phyloP scores from a whole-genome alignment of 2,113 vertebrate genomes.

The Redunca redunca region DNA sequence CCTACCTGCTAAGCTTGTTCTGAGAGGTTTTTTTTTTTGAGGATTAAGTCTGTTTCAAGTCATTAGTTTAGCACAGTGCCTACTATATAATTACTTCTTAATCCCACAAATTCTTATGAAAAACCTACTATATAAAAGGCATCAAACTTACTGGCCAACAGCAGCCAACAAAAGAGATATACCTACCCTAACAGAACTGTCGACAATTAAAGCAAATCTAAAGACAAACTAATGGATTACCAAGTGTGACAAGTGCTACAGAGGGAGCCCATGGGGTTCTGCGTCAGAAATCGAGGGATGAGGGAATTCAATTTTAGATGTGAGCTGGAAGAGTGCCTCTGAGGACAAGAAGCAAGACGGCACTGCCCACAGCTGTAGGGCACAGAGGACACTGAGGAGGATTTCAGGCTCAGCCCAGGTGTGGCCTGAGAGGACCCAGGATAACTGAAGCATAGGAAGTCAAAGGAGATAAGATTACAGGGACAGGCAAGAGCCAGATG shows the following conservation, averaged over 20 bases:
- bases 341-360: background rate
- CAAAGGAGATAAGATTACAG: background rate
- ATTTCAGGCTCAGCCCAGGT: background rate
- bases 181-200: background rate
- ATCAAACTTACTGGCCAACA: background rate
- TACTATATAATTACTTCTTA: background rate
- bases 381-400: background rate
- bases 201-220: background rate
- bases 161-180: background rate
- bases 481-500: background rate
- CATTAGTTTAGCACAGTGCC: background rate
- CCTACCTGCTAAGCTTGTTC: background rate
- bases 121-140: background rate
- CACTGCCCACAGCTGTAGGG: background rate
- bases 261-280: background rate
- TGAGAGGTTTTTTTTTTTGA: background rate
- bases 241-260: background rate
- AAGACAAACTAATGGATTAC: background rate
- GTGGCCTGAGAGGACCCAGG: background rate
- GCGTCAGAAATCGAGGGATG: background rate
- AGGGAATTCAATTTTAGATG: background rate
- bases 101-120: conserved; percentile 5
- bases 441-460: background rate
- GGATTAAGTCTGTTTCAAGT: background rate
- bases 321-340: background rate